phyloP scores from a whole-genome alignment of 2,113 vertebrate species.

The zebrafish (Danio rerio) region GRCz12tu NC_133188.1:8551501-8552000 shows the following conservation, averaged over 20 bases:
- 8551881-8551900: constrained; percentile 49
- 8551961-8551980: constrained; percentile 34
- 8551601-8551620: background rate
- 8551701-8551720: background rate
- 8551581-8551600: background rate
- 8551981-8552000: constrained; percentile 43
- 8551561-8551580: too few relatives aligned
- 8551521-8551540: constrained; percentile 23
- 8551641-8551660: background rate
- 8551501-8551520: constrained; percentile 29
- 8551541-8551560: constrained; percentile 3
- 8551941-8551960: constrained; percentile 32
- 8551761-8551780: constrained; percentile 1
- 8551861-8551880: constrained; percentile 26
- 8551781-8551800: background rate
- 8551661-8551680: background rate
- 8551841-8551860: constrained; percentile 21
- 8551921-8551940: constrained; percentile 53
- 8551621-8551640: background rate
- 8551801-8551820: constrained; percentile 3
- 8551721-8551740: background rate
- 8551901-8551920: constrained; percentile 48
- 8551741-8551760: constrained; percentile 1
- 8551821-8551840: constrained; percentile 13
- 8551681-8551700: background rate